Base-by-base conservation (phyloP, 2,797 vertebrate species). In the Nannoperca obscura region DNA sequence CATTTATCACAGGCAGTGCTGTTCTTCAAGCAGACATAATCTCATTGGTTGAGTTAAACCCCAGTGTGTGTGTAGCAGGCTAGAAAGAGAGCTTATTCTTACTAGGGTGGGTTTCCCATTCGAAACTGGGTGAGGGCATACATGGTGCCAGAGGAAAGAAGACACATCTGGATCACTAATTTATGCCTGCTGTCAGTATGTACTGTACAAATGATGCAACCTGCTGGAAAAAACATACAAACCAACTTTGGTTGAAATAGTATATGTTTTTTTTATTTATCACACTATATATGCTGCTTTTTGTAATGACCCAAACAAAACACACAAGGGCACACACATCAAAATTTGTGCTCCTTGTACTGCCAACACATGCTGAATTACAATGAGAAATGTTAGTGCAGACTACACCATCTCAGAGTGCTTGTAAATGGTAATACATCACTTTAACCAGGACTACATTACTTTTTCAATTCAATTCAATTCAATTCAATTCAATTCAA, bases 21-120 rank as follows among this genome's bases (percentile, higher is more conserved):
- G 57, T 49, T 82, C 64, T 53, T 55, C 22, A 49, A 74, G 34
- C 22, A 60, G 47, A 82, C 63, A 46, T 68, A 77, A 77, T 69
- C 69, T 68, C 46, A 58, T 69, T 38, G 57, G 74, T 67, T 32
- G 30, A 54, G 53, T 70, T 70, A 46, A 77, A 76, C n/a, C 57
- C 57, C 38, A 38, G 30, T 60, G 61, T 32, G 19, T 15, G 30
- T 59, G 47, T 30, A 2, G 20, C 8, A 42, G 20, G 22, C 38
- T 58, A 14, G 27, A 59, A 40, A 52, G 24, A 17, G 9, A 67
- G 57, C 42, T 55, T 12, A 12, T 40, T 49, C 7, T 14, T 17
- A 57, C 44, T 64, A 46, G 32, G 50, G 17, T 36, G 22, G 30
- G 9, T 46, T 46, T 55, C n/a, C 12, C 15, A 60, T 66, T 71